Evolutionary conservation across 2,113 vertebrate genomes (phyloP).

Genomic region (Brienomyrus brachyistius): DNA sequence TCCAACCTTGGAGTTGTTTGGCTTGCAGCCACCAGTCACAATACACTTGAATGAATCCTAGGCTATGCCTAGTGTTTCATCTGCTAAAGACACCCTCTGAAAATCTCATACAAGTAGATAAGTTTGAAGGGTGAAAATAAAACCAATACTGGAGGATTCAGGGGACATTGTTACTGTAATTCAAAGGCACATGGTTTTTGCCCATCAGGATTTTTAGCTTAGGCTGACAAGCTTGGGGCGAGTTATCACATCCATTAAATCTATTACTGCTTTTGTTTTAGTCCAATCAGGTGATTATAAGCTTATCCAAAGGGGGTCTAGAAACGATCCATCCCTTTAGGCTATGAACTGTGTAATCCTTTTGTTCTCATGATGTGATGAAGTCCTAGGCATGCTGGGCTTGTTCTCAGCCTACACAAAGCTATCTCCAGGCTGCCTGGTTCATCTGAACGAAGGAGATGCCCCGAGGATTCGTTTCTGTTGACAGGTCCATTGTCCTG

Average conservation of each 20-base stretch:
- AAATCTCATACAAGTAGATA: not conserved
- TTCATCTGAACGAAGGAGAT: not conserved
- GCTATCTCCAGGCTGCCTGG: not conserved
- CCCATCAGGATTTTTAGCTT: not conserved
- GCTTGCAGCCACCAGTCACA: not conserved
- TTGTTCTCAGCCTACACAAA: not conserved
- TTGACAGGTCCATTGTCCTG: not conserved
- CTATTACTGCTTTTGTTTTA: not conserved
- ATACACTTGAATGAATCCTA: not conserved
- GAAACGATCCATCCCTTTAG: not conserved
- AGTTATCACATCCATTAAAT: not conserved
- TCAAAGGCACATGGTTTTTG: not conserved
- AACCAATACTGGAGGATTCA: not conserved
- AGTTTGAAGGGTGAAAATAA: not conserved
- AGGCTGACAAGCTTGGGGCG: not conserved
- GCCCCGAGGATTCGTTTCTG: not conserved
- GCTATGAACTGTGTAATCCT: not conserved
- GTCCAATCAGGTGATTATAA: not conserved
- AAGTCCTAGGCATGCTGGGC: not conserved
- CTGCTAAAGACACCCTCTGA: not conserved
- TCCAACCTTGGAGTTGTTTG: not conserved
- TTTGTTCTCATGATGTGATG: not conserved
- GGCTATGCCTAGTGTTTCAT: not conserved
- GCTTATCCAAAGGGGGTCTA: not conserved
- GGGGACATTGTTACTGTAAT: not conserved